These are phyloP conservation scores for Platanista minor DNA, from an alignment of 2,113 vertebrate genomes.

Conservation along the genomic window DNA sequence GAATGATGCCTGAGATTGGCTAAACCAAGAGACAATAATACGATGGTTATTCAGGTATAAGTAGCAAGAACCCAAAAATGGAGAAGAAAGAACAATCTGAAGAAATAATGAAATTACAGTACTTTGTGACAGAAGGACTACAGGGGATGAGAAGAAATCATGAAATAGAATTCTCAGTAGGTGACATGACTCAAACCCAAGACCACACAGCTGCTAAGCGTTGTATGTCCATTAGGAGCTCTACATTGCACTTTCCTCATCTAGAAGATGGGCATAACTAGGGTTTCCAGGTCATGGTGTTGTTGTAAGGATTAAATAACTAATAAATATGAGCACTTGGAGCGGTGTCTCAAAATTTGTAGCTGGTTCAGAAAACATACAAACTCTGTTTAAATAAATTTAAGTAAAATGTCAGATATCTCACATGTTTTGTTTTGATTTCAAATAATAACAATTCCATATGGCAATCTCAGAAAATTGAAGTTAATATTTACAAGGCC, in stretches of 20 bases:
- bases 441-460: conserved; percentile 23
- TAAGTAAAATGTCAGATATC: conserved; percentile 20
- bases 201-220: not conserved
- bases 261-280: not conserved
- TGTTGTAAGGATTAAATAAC: not conserved
- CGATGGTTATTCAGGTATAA: not conserved
- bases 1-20: not conserved
- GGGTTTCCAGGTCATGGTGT: not conserved
- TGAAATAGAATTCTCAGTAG: not conserved
- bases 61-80: not conserved
- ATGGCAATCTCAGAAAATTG: not conserved
- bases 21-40: not conserved
- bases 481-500: conserved; percentile 18
- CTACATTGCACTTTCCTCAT: not conserved
- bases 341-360: not conserved
- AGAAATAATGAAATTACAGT: not conserved
- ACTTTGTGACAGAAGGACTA: not conserved
- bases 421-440: not conserved
- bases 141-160: not conserved
- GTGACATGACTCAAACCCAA: not conserved
- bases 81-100: not conserved
- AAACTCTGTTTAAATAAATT: not conserved
- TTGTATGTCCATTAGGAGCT: not conserved
- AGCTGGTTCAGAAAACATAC: not conserved
- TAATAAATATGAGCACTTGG: not conserved